Base-by-base conservation (phyloP, 2,113 vertebrate genomes). In the Spheniscus mendiculus region DNA sequence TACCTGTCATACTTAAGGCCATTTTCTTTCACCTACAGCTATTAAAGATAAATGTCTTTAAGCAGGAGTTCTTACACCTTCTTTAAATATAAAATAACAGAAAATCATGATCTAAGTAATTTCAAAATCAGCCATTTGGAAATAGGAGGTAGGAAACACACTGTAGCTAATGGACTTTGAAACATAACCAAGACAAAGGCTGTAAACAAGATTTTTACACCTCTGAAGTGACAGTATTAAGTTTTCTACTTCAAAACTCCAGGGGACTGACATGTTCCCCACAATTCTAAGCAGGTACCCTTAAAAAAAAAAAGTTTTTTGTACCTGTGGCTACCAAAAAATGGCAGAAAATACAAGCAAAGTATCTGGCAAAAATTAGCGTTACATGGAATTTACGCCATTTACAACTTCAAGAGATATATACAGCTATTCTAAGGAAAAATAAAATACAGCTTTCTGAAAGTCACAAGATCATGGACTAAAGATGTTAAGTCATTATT, bases 41-140 rank as follows among this genome's bases (percentile, higher is more conserved):
- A 97, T 97, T 97, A 98, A 98, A 98, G 95, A 97, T 97, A 98
- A 98, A 97, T 96, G 97, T 98, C 91, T 98, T 98, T 97, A 97
- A 96, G 92, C 96, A 97, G 93, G 91, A 97, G 81, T 95, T 97
- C 92, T 97, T 96, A 96, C 44, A 97, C 55, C 93, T 98, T 97
- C 82, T 96, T 98, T 83, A 96, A 97, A 97, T 97, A 97, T 83
- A 97, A 97, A 97, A 97, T 97, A 96, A 96, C 92, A 98, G 83
- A 97, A 96, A 96, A 83, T 94, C 76, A 97, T 27, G 44, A 95
- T 78, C 85, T 91, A 92, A 55, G 42, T 92, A 86, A 90, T 81
- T 94, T 97, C 77, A 40, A 93, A 96, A 89, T 34, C 79, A 90
- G 94, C 44, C 25, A n/a, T 83, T 91, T 86, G 67, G 69, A 80